phyloP scores from a whole-genome alignment of 2,797 vertebrate species.

The Coranthus polyacanthus region DNA sequence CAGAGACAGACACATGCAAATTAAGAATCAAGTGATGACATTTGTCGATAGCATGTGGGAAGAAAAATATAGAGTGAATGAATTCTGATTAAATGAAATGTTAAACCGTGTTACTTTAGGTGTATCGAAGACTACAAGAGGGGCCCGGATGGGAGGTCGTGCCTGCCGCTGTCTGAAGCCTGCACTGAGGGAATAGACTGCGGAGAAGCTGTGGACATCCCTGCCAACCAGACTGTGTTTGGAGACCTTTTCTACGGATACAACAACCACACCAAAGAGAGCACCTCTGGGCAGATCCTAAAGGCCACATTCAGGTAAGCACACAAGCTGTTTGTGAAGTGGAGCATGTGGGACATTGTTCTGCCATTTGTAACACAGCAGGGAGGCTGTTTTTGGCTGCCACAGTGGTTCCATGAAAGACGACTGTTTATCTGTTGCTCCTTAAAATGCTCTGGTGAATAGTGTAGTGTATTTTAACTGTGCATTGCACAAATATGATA shows the following conservation, averaged over 20 bases:
- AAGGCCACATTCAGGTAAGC: conserved; percentile 95
- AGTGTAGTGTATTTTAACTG: too few species aligned
- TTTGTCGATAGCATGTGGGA: too few species aligned
- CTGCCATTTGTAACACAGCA: conserved; percentile 47
- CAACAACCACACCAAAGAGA: conserved; percentile 95
- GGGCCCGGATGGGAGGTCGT: conserved; percentile 91
- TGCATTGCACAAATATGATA: too few species aligned
- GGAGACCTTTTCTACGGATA: conserved; percentile 98
- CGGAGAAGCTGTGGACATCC: conserved; percentile 89
- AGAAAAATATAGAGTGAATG: too few species aligned
- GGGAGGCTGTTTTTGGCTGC: conserved; percentile 12
- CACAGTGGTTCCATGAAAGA: too few species aligned
- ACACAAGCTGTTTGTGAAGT: conserved; percentile 34
- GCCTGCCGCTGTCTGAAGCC: conserved; percentile 92
- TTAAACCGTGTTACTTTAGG: conserved; percentile 69
- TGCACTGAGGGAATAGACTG: conserved; percentile 92
- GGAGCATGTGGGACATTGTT: conserved; percentile 36
- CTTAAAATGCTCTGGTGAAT: too few species aligned
- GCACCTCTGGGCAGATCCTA: conserved; percentile 92
- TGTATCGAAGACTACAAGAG: conserved; percentile 98
- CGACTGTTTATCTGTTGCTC: too few species aligned
- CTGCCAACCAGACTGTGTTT: conserved; percentile 97
- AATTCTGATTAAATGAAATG: too few species aligned
- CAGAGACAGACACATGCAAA: neutral
- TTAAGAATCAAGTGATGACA: neutral